These are phyloP conservation scores for Trichosurus vulpecula DNA, from an alignment of 2,797 vertebrate genomes.

Conservation along the genomic window DNA sequence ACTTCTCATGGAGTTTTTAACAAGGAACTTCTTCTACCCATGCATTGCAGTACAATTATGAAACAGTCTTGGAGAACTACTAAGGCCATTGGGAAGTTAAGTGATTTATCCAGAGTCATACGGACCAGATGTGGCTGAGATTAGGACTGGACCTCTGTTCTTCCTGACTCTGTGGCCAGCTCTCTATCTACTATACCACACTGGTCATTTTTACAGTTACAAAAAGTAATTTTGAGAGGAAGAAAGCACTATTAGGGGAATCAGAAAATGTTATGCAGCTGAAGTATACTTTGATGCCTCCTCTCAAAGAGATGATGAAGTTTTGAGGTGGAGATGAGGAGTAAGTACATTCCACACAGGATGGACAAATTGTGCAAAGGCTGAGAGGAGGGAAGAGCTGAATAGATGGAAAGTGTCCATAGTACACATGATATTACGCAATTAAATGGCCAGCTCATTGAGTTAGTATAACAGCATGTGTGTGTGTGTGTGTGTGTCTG, in stretches of 20 bases:
- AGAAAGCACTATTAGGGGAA: neutral
- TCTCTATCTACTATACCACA: neutral
- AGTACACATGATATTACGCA: neutral
- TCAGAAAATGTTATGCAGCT: neutral
- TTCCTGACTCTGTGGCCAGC: neutral
- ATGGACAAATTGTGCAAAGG: neutral
- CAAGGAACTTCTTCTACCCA: neutral
- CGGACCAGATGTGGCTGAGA: neutral
- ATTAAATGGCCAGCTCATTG: neutral
- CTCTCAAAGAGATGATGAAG: neutral
- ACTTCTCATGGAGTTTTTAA: neutral
- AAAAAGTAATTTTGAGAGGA: neutral
- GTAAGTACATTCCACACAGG: neutral
- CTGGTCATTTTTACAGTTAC: neutral
- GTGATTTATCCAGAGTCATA: neutral
- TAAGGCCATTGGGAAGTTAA: neutral
- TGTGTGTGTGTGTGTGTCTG: neutral
- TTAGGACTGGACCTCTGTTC: neutral
- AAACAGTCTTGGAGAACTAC: neutral
- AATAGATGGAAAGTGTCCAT: neutral
- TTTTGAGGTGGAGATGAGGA: neutral
- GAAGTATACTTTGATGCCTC: neutral
- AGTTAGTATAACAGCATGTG: neutral
- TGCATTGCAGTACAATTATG: neutral
- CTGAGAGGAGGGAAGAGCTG: neutral